phyloP scores from a whole-genome alignment of 2,113 vertebrate genomes.

The Scortum barcoo region DNA sequence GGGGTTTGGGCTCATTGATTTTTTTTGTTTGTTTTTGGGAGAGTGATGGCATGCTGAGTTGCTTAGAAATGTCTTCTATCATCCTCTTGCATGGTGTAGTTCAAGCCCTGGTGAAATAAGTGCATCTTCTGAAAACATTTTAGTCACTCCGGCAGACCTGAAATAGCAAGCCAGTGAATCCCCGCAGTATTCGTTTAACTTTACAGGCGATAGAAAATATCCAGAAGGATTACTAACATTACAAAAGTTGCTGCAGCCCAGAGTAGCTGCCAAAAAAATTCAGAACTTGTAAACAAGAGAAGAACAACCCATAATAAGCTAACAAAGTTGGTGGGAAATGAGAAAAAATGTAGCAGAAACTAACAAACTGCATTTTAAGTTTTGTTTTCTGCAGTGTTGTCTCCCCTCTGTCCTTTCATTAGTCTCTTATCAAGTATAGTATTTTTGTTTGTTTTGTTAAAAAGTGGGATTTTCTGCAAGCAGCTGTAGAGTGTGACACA shows the following conservation, averaged over 20 bases:
- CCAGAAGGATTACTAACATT: constrained; percentile 8
- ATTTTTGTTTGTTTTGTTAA: constrained; percentile 41
- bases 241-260: constrained; percentile 10
- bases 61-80: not conserved
- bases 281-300: constrained; percentile 17
- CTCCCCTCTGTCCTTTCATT: not conserved
- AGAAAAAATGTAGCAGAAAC: not conserved
- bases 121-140: constrained; percentile 13
- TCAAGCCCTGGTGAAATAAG: not conserved
- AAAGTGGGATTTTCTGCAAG: constrained; percentile 48
- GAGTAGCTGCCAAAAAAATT: not conserved
- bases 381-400: not conserved
- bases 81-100: constrained; percentile 7
- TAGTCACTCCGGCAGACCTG: not conserved
- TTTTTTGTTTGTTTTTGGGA: not conserved
- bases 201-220: constrained; percentile 7
- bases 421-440: constrained; percentile 18
- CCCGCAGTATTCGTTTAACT: not conserved
- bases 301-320: not conserved
- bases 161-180: not conserved
- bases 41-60: not conserved
- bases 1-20: constrained; percentile 20
- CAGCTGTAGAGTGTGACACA: constrained; percentile 72
- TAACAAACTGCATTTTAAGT: not conserved
- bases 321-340: not conserved